These are phyloP conservation scores for Pelusios castaneus DNA, from an alignment of 2,113 vertebrate species.

Conservation along the genomic window DNA sequence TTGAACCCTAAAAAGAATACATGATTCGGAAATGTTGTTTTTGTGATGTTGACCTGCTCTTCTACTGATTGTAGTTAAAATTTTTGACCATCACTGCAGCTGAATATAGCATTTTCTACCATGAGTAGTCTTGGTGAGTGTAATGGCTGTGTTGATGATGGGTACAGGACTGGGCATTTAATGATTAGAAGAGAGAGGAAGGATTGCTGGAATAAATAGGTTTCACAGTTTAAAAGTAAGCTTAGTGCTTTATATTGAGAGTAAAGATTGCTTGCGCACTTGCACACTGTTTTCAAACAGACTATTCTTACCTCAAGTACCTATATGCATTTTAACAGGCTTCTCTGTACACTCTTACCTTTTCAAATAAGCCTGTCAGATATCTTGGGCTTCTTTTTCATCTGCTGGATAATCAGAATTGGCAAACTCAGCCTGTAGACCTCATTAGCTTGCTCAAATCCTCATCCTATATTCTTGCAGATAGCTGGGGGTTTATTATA, in stretches of 20 bases:
- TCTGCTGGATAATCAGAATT: constrained; percentile 14
- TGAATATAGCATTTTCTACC: not conserved
- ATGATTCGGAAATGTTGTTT: not conserved
- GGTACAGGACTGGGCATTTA: not conserved
- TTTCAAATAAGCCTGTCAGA: constrained; percentile 50
- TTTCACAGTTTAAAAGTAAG: not conserved
- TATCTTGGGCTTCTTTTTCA: constrained; percentile 29
- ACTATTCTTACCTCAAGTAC: not conserved
- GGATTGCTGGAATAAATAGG: not conserved
- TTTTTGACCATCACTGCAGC: not conserved
- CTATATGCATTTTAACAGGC: not conserved
- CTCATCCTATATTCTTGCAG: constrained; percentile 22
- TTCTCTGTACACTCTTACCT: constrained; percentile 6
- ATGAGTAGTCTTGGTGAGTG: not conserved
- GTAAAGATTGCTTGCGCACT: not conserved
- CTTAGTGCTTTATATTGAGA: constrained; percentile 1
- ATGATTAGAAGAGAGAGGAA: not conserved
- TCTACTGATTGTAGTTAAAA: not conserved
- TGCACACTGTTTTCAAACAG: not conserved
- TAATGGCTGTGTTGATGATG: not conserved
- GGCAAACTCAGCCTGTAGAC: not conserved
- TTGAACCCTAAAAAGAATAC: not conserved
- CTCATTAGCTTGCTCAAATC: constrained; percentile 50
- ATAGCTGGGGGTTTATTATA: constrained; percentile 28
- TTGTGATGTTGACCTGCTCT: not conserved